Conservation (phyloP, 2,888 invertebrate species). For the Timandra comae region DNA sequence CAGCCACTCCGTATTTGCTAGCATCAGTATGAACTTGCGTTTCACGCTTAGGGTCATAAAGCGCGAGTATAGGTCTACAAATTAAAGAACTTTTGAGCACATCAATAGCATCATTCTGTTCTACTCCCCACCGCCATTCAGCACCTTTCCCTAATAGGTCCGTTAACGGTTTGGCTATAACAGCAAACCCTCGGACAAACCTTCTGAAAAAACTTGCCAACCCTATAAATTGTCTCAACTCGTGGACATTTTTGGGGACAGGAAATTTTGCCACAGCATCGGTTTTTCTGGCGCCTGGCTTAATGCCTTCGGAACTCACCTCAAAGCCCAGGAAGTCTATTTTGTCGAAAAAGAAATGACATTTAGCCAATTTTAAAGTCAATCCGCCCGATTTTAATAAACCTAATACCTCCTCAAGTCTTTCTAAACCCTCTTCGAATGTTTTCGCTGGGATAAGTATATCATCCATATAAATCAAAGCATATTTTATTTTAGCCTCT, state of each 20-base stretch:
- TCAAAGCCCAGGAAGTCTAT: constrained; percentile 28
- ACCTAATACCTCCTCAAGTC: constrained; percentile 14
- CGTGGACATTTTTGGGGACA: constrained; percentile 18
- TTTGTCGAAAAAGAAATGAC: constrained; percentile 20
- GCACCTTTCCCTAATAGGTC: constrained; percentile 8
- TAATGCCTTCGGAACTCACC: constrained; percentile 17
- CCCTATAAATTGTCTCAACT: constrained; percentile 27
- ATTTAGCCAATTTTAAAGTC: constrained; percentile 27
- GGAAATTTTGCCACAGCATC: constrained; percentile 18
- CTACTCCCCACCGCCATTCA: constrained; percentile 16
- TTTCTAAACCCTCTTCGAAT: constrained; percentile 13
- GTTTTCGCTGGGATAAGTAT: constrained; percentile 17
- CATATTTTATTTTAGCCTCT: constrained; percentile 2
- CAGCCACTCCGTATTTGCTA: constrained; percentile 27
- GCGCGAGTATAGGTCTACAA: constrained; percentile 24
- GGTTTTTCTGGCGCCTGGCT: constrained; percentile 20
- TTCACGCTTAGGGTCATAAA: constrained; percentile 24
- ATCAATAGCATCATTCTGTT: constrained; percentile 17
- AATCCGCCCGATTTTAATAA: constrained; percentile 8
- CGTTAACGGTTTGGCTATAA: constrained; percentile 24
- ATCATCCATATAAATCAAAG: constrained; percentile 24
- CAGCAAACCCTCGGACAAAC: constrained; percentile 26
- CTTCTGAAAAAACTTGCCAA: constrained; percentile 29
- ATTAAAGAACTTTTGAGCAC: constrained; percentile 22
- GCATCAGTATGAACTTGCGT: constrained; percentile 41